Conservation (phyloP, 2,888 invertebrate genomes). For the Clistopyga incitator region DNA sequence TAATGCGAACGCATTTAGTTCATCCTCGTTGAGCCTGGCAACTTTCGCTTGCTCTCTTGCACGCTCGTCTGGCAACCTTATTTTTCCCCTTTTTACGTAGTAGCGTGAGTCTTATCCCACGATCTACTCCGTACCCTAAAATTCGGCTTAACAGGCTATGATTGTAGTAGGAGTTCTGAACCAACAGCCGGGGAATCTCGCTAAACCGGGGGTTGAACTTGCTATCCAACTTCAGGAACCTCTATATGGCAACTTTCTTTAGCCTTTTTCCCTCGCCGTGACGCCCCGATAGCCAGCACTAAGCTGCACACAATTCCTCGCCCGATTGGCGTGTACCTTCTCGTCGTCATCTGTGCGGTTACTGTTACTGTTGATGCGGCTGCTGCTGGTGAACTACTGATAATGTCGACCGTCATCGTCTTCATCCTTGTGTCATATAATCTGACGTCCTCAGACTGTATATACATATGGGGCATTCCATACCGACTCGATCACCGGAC, state of each 20-base stretch:
- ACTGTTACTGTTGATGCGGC: slow-evolving; percentile 18
- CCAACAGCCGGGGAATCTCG: neutral
- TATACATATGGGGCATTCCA: neutral
- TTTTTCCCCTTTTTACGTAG: neutral
- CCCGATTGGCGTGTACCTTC: slow-evolving; percentile 4
- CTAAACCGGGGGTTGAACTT: slow-evolving; percentile 10
- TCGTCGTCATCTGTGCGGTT: slow-evolving; percentile 6
- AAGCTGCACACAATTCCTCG: slow-evolving; percentile 21
- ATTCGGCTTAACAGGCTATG: slow-evolving; percentile 10
- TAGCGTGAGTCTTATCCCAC: slow-evolving; percentile 35
- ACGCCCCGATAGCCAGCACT: neutral
- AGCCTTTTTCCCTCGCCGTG: neutral
- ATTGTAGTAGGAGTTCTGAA: neutral
- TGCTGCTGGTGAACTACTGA: slow-evolving; percentile 10
- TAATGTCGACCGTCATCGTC: slow-evolving; percentile 15
- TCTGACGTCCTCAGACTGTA: neutral
- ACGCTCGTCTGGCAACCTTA: neutral
- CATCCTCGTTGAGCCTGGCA: slow-evolving; percentile 19
- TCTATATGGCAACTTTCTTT: slow-evolving; percentile 18
- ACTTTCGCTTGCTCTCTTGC: neutral
- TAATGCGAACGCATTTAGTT: slow-evolving; percentile 24
- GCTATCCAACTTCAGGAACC: slow-evolving; percentile 18
- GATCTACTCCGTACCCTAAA: slow-evolving; percentile 11
- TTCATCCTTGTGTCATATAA: slow-evolving; percentile 2
- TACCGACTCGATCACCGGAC: too few relatives aligned